A percentile compares a stretch with the other conserved stretches of the same genome.
Evolutionary conservation across 2,797 vertebrate species (phyloP).

Genomic region (Syngnathus acus): DNA sequence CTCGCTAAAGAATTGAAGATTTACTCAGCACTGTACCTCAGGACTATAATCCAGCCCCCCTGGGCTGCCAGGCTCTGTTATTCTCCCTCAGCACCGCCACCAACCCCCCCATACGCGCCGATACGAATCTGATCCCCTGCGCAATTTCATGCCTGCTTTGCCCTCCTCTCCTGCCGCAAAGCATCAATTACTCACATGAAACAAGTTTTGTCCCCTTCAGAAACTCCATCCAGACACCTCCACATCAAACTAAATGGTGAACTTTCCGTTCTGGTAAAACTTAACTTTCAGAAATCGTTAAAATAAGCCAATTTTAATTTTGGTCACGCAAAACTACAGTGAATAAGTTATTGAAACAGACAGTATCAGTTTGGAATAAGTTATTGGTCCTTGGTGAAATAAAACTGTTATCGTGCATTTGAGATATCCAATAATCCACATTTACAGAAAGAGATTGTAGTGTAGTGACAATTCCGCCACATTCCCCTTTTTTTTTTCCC

Average conservation of each 20-base stretch:
- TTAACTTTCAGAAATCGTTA: neutral
- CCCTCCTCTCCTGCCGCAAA: constrained; percentile 69
- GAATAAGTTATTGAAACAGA: too few species aligned
- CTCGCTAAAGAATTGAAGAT: constrained; percentile 83
- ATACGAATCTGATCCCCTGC: constrained; percentile 74
- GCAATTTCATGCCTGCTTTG: constrained; percentile 83
- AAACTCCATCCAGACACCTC: constrained; percentile 42
- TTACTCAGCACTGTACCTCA: constrained; percentile 73
- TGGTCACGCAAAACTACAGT: neutral
- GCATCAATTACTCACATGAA: constrained; percentile 73
- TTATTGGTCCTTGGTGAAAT: neutral
- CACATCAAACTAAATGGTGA: constrained; percentile 1
- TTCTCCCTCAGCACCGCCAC: constrained; percentile 45
- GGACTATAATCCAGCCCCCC: constrained; percentile 69
- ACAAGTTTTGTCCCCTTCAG: constrained; percentile 66
- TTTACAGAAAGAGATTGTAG: neutral
- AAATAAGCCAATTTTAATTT: neutral
- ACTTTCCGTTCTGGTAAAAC: neutral
- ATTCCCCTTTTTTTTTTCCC: neutral
- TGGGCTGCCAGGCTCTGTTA: constrained; percentile 42
- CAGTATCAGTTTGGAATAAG: neutral
- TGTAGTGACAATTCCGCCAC: too few species aligned
- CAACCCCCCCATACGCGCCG: constrained; percentile 44
- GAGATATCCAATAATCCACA: neutral
- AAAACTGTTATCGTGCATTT: neutral